These are phyloP conservation scores for Formica aserva DNA, from an alignment of 2,888 invertebrate species.

Conservation along the genomic window DNA sequence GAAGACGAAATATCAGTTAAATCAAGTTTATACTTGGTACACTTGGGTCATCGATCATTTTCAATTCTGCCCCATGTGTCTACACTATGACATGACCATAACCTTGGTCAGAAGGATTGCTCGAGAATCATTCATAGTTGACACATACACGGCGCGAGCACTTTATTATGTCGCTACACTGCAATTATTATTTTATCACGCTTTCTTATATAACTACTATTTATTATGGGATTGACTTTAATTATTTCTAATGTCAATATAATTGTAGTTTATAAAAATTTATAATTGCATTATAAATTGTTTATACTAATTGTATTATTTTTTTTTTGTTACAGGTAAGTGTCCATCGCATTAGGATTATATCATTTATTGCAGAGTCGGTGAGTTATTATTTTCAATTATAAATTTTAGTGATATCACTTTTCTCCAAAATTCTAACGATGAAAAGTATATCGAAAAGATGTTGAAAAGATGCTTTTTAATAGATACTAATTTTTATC, in stretches of 20 bases:
- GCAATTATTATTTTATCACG: not conserved
- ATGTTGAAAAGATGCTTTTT: not conserved
- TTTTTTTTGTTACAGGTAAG: constrained; percentile 38
- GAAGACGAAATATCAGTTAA: constrained; percentile 25
- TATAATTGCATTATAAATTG: not conserved
- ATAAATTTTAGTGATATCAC: not conserved
- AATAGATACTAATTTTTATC: not conserved
- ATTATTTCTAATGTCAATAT: not conserved
- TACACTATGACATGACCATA: constrained; percentile 13
- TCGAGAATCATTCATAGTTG: constrained; percentile 28
- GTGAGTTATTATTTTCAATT: constrained; percentile 7
- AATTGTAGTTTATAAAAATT: not conserved
- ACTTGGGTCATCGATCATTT: constrained; percentile 30
- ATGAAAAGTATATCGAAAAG: not conserved
- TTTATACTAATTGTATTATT: not conserved
- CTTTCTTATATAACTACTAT: not conserved
- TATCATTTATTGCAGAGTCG: not conserved
- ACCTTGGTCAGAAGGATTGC: constrained; percentile 27
- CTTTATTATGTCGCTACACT: constrained; percentile 21
- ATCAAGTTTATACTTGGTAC: constrained; percentile 24
- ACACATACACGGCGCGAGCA: not conserved
- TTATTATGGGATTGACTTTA: not conserved
- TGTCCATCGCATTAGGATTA: not conserved
- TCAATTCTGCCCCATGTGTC: constrained; percentile 32
- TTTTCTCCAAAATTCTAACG: not conserved